Base-by-base conservation (phyloP, 2,797 vertebrate species). In the Artibeus jamaicensis region DNA sequence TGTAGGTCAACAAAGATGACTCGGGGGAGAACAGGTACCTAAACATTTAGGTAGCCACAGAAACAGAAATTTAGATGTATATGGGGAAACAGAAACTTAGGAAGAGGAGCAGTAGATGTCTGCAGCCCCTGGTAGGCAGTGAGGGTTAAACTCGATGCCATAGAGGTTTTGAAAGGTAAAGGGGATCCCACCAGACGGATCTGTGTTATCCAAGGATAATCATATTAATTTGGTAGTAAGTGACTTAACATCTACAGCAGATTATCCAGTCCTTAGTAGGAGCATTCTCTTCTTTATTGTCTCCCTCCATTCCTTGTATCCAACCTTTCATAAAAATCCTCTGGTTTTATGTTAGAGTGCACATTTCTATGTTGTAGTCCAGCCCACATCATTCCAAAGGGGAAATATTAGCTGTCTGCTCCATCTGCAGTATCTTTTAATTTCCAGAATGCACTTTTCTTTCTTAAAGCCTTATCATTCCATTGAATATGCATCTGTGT, bases 401-500 rank as follows among this genome's bases (percentile, higher is more conserved):
- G 90, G 53, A 91, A 81, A 83, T 85, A 93, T 81, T 57, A 83
- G 19, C 57, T 59, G 26, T 86, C 50, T 57, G 42, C 42, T 83
- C 59, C 77, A 68, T 65, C 7, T 12, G 11, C 48, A 70, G 65
- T 50, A 39, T 93, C 57, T 92, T 93, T 89, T 46, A 15, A 53
- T 93, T 85, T 96, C 57, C 26, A 53, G 37, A 48, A 95, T 44
- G 26, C 67, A 71, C 1, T 57, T 74, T 74, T 3, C 19, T 1
- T 16, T 46, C 78, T 70, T 94, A 48, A 95, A 93, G 57, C n/a
- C 44, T 14, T 26, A 79, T 74, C 84, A 92, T 76, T 26, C 53
- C 18, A 48, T 59, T 92, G 93, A 94, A 93, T 96, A 93, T 96
- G 91, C 53, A 87, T 91, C 70, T 77, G 78, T 32, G n/a, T 93